phyloP scores from a whole-genome alignment of 1,140 invertebrate genomes.

The Panagrolaimus sp. region DNA sequence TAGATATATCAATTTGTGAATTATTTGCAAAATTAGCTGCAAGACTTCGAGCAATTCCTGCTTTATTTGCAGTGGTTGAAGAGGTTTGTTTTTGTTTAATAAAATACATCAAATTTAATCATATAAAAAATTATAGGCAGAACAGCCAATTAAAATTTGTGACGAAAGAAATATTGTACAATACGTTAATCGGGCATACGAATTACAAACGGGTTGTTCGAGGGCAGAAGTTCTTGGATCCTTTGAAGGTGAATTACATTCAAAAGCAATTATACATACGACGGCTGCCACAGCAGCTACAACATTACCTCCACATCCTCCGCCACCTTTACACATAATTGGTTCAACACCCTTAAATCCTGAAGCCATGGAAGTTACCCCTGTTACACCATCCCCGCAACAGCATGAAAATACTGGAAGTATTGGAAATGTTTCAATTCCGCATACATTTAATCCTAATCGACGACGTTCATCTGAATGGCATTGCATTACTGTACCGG shows the following conservation, averaged over 20 bases:
- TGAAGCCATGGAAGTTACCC: conserved; percentile 9
- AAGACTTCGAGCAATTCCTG: conserved; percentile 51
- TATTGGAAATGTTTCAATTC: background rate
- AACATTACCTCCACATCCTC: background rate
- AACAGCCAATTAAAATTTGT: conserved; percentile 58
- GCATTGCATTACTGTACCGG: conserved; percentile 57
- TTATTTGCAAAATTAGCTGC: conserved; percentile 48
- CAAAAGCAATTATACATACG: conserved; percentile 13
- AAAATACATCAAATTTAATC: too few species aligned
- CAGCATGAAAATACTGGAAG: background rate
- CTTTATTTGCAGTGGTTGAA: conserved; percentile 54
- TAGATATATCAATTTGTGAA: conserved; percentile 48
- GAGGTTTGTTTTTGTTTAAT: conserved; percentile 33
- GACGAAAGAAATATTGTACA: conserved; percentile 55
- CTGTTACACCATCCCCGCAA: background rate
- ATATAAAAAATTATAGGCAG: conserved; percentile 42
- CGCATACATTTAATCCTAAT: conserved; percentile 12
- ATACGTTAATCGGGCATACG: conserved; percentile 55
- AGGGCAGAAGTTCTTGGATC: conserved; percentile 48
- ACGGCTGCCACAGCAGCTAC: background rate
- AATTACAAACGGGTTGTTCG: conserved; percentile 45
- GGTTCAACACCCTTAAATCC: conserved; percentile 19
- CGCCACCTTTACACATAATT: conserved; percentile 1
- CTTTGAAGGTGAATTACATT: conserved; percentile 34
- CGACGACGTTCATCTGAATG: conserved; percentile 50